These are phyloP conservation scores for Gambelia wislizenii DNA, from an alignment of 2,797 vertebrate genomes.

Conservation along the genomic window DNA sequence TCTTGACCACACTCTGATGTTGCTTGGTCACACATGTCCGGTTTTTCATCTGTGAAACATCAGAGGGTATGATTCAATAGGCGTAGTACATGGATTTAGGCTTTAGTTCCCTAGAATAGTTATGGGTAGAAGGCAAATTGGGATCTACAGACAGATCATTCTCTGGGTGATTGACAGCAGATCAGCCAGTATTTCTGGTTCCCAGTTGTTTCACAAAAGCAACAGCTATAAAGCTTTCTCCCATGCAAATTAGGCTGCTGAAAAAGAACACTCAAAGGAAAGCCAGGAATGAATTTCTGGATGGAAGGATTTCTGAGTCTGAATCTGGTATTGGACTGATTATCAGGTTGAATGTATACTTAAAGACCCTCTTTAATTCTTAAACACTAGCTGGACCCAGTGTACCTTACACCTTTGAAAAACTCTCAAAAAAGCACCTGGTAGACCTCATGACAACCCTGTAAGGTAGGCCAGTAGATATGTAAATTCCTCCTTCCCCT, in stretches of 20 bases:
- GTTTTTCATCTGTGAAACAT: too few relatives aligned
- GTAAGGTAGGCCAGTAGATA: too few relatives aligned
- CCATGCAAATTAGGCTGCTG: neutral
- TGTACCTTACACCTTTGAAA: too few relatives aligned
- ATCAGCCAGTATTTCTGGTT: neutral
- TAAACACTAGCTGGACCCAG: too few relatives aligned
- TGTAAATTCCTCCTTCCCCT: too few relatives aligned
- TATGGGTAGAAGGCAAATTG: neutral
- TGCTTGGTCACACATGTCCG: too few relatives aligned
- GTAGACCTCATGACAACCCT: too few relatives aligned
- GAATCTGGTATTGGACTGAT: neutral
- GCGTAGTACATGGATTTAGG: too few relatives aligned
- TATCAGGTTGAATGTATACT: neutral
- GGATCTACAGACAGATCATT: neutral
- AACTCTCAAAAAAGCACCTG: too few relatives aligned
- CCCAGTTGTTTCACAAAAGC: neutral
- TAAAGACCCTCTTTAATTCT: neutral
- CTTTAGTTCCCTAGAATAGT: neutral
- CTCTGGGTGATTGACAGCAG: neutral
- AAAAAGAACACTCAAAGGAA: neutral
- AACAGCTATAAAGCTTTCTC: neutral
- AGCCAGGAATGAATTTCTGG: neutral
- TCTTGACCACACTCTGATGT: too few relatives aligned
- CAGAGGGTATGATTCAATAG: too few relatives aligned
- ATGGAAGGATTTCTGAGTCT: neutral